A percentile compares a stretch with the other conserved stretches of the same genome.
phyloP scores from a whole-genome alignment of 2,888 invertebrate species.

The Drosophila trichaetosa region DNA sequence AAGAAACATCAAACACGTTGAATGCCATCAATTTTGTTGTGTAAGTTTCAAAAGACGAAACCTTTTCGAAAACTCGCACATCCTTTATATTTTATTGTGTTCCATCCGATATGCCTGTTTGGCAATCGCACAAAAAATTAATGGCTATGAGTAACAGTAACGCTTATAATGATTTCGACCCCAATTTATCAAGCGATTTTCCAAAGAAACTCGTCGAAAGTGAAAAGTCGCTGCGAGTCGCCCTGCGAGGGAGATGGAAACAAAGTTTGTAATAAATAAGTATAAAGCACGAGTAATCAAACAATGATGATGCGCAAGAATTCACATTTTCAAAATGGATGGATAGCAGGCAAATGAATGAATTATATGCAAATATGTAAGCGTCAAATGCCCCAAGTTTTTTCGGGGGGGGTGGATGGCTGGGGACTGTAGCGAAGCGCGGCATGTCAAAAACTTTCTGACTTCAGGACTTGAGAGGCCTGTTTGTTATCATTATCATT shows the following conservation, averaged over 20 bases:
- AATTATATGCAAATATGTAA: conserved; percentile 76
- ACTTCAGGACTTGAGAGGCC: conserved; percentile 71
- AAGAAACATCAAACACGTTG: conserved; percentile 26
- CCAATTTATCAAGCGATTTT: conserved; percentile 80
- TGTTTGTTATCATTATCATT: conserved; percentile 83
- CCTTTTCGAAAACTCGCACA: conserved; percentile 2
- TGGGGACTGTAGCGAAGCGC: conserved; percentile 35
- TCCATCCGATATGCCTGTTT: conserved; percentile 1
- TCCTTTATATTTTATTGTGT: conserved; percentile 21
- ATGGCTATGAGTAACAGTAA: conserved; percentile 75
- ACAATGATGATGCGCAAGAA: conserved; percentile 83
- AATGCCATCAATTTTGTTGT: conserved; percentile 25
- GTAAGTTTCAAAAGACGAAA: conserved; percentile 8
- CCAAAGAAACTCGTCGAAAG: conserved; percentile 45
- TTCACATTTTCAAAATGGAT: conserved; percentile 80
- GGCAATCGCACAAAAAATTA: conserved; percentile 56
- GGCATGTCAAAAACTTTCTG: conserved; percentile 81
- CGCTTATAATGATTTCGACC: conserved; percentile 82
- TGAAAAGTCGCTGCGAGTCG: conserved; percentile 52
- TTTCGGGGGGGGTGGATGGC: neutral
- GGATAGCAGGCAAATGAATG: conserved; percentile 71
- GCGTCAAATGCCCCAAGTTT: conserved; percentile 43
- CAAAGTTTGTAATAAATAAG: conserved; percentile 52
- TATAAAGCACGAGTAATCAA: conserved; percentile 81
- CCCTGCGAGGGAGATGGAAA: conserved; percentile 51